phyloP scores from a whole-genome alignment of 2,797 vertebrate species.

The Gymnoscopelus braueri region DNA sequence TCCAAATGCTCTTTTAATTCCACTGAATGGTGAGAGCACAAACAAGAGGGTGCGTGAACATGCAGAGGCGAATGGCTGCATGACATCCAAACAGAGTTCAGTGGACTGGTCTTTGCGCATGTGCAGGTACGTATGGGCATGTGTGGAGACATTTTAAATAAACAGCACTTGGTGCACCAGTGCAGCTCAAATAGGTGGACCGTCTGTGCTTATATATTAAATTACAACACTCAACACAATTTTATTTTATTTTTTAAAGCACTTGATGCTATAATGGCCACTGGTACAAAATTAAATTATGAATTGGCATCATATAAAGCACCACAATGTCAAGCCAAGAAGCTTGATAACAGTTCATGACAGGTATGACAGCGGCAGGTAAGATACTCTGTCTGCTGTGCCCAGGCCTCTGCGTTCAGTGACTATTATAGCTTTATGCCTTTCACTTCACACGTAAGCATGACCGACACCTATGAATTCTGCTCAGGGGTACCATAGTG shows the following conservation, averaged over 20 bases:
- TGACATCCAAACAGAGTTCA: conserved; percentile 56
- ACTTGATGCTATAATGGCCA: conserved; percentile 14
- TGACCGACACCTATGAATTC: conserved; percentile 54
- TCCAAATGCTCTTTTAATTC: conserved; percentile 29
- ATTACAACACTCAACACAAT: conserved; percentile 9
- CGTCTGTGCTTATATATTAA: conserved; percentile 37
- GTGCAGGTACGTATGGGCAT: conserved; percentile 6
- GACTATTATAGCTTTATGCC: neutral
- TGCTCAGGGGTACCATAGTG: conserved; percentile 63
- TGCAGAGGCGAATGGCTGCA: conserved; percentile 44
- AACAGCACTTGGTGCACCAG: conserved; percentile 3
- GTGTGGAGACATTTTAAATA: neutral
- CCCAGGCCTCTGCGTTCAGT: neutral
- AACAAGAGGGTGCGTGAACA: conserved; percentile 19
- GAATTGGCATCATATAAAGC: conserved; percentile 30
- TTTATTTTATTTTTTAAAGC: conserved; percentile 4
- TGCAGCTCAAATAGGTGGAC: conserved; percentile 26
- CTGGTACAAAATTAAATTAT: conserved; percentile 17
- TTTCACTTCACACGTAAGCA: conserved; percentile 41
- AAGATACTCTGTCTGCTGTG: conserved; percentile 16
- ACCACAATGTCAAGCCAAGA: conserved; percentile 40
- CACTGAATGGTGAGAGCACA: conserved; percentile 24
- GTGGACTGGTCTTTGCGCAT: conserved; percentile 33
- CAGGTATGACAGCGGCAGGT: conserved; percentile 31
- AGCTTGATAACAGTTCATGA: conserved; percentile 18